Base-by-base conservation (phyloP, 1,140 invertebrate genomes). In the Asbolus verrucosus region DNA sequence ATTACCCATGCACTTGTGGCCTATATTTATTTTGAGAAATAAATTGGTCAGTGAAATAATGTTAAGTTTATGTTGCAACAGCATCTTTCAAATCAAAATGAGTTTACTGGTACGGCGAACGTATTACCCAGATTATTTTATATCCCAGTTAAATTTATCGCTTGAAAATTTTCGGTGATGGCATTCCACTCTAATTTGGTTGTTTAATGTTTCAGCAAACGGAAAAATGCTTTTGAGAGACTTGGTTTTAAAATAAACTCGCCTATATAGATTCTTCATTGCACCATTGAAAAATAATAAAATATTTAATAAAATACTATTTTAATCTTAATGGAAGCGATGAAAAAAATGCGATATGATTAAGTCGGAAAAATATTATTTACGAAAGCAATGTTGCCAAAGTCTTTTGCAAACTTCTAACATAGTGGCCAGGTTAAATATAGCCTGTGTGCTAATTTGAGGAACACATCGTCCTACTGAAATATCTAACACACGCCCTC, bases 371-470 rank as follows among this genome's bases (percentile, higher is more conserved):
- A 76, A 73, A 73, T 73, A 73, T 75, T 75, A 75, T 76, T 73
- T 73, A 66, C 65, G 61, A 72, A 71, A 65, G 54, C 62, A 50
- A 46, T 36, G 61, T 67, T 72, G 73, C 70, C 69, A 69, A 65
- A 73, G 63, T 18, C 67, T 69, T 74, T 60, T 75, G 71, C 71
- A 73, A 72, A 76, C 67, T 72, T 66, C 30, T 73, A 76, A 76
- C 65, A 70, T 43, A 73, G 65, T 75, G 71, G 60, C 72, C 70
- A 76, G 73, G 65, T 72, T 76, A 76, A 75, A 75, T 75, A 72
- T 76, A 76, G 75, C 54, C 30, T 43, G 69, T 69, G 73, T 69
- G 74, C 75, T 76, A 76, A 76, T 75, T 76, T 76, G 59, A 76
- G 75, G 60, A 70, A 66, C 73, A 67, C 71, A 74, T 73, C 75